Evolutionary conservation across 2,113 vertebrate species (phyloP).

Genomic region (Dipodomys ordii): DNA sequence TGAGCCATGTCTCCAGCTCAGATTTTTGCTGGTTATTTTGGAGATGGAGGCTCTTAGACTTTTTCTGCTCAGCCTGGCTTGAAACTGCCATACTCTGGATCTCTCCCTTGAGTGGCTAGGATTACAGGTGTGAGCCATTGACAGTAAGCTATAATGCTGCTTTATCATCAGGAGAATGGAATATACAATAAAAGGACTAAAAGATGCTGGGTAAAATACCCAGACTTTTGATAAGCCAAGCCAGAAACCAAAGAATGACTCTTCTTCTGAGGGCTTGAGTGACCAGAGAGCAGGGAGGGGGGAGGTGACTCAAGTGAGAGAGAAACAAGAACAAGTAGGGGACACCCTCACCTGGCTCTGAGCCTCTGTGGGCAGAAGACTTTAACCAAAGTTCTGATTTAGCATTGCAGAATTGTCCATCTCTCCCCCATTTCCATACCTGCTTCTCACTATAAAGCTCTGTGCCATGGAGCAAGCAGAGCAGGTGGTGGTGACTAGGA

Average conservation of each 20-base stretch:
- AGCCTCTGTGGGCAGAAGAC: conserved; percentile 55
- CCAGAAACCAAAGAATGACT: conserved; percentile 54
- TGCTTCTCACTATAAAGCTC: conserved; percentile 64
- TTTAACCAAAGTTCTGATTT: conserved; percentile 33
- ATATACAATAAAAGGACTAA: neutral
- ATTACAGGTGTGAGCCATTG: no score
- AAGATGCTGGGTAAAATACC: conserved; percentile 32
- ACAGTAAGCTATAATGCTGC: no score
- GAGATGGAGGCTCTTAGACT: no score
- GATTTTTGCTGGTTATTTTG: no score
- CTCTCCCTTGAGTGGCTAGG: no score
- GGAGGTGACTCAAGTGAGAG: neutral
- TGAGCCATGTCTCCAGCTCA: no score
- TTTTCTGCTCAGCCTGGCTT: no score
- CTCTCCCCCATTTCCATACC: neutral
- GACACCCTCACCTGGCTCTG: neutral
- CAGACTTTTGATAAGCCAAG: conserved; percentile 38
- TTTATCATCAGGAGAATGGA: neutral
- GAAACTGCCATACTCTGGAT: no score
- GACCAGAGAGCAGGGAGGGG: conserved; percentile 37
- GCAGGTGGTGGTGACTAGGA: conserved; percentile 64
- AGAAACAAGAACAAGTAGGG: conserved; percentile 25
- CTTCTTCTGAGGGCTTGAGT: conserved; percentile 47
- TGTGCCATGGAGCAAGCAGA: conserved; percentile 47
- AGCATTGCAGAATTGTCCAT: rapidly evolving